Evolutionary conservation across 2,113 vertebrate species (phyloP).

Genomic region (Perca schrenkii): DNA sequence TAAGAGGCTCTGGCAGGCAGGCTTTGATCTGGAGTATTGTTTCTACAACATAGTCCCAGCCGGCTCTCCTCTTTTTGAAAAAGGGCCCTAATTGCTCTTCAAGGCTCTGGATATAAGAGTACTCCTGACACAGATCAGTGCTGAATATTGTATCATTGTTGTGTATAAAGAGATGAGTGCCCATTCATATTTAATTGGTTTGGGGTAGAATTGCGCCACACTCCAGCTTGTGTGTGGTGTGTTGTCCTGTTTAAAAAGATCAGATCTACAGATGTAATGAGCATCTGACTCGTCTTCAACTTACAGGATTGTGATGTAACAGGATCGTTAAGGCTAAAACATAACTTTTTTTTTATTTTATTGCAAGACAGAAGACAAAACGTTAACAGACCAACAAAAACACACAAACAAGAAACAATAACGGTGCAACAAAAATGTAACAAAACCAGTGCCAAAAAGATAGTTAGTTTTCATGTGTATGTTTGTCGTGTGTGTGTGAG

Average conservation of each 20-base stretch:
- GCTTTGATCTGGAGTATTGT: conserved; percentile 64
- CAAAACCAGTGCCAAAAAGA: no score
- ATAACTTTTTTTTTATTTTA: no score
- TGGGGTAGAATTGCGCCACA: conserved; percentile 9
- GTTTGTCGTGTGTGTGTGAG: no score
- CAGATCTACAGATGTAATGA: background rate
- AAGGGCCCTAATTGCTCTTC: conserved; percentile 66
- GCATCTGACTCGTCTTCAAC: background rate
- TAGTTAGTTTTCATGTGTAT: no score
- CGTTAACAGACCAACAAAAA: no score
- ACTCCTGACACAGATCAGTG: conserved; percentile 61
- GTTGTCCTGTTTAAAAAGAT: background rate
- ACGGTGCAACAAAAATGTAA: no score
- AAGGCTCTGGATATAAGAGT: conserved; percentile 55
- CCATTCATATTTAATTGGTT: conserved; percentile 75
- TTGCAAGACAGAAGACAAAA: no score
- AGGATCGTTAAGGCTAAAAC: no score
- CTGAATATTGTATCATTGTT: conserved; percentile 77
- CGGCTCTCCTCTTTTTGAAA: conserved; percentile 15
- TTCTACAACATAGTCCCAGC: conserved; percentile 50
- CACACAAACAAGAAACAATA: no score
- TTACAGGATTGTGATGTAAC: no score
- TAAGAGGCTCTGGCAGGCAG: conserved; percentile 35
- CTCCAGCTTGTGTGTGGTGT: background rate
- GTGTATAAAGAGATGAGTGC: conserved; percentile 69